phyloP scores from a whole-genome alignment of 2,113 vertebrate species.

The Neotragus pygmaeus region DNA sequence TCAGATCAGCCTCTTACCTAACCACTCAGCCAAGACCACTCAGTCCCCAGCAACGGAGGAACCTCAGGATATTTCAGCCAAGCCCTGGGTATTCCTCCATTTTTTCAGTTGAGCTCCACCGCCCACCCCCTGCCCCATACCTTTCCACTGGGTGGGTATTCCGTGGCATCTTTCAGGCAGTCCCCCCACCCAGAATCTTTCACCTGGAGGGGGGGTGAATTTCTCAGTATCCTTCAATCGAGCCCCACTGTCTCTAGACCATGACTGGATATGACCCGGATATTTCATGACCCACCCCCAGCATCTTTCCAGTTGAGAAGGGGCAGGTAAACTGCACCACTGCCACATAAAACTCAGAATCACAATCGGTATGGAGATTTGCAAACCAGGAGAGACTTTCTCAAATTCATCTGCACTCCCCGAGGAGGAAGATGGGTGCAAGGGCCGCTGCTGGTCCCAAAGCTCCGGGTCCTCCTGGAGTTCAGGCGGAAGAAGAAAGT shows the following conservation, averaged over 20 bases:
- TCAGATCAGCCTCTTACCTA: neutral
- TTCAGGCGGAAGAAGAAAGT: neutral
- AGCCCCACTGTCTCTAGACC: neutral
- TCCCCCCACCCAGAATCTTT: no score
- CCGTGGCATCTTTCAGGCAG: no score
- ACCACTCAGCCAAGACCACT: neutral
- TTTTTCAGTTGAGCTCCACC: neutral
- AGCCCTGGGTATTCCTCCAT: neutral
- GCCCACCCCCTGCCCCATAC: neutral
- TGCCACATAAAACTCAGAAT: neutral
- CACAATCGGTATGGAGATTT: neutral
- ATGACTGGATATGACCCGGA: neutral
- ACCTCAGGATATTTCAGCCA: neutral
- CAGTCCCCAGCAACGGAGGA: neutral
- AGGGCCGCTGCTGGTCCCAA: neutral
- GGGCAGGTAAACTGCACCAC: neutral
- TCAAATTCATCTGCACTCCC: neutral
- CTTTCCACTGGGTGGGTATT: neutral
- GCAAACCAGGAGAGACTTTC: neutral
- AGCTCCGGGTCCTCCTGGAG: neutral
- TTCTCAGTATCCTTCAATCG: neutral
- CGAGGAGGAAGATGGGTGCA: neutral
- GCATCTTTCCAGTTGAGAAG: neutral
- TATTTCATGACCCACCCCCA: neutral
- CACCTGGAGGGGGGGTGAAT: neutral